phyloP scores from a whole-genome alignment of 2,888 invertebrate species.

The Troides oblongomaculatus region DNA sequence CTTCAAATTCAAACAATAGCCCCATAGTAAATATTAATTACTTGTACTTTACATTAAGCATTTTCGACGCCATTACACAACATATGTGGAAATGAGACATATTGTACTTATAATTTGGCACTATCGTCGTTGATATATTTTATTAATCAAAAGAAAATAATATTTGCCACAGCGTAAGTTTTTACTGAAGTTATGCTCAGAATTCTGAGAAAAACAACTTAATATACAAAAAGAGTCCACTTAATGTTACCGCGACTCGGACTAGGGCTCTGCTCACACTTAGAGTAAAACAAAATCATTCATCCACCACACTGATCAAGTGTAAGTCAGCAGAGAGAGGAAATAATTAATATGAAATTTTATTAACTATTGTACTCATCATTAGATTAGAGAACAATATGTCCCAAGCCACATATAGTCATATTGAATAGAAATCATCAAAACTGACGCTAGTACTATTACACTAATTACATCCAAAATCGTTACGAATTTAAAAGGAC shows the following conservation, averaged over 20 bases:
- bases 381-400: constrained; percentile 34
- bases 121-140: constrained; percentile 15
- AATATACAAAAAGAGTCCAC: no score
- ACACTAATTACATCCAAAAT: constrained; percentile 41
- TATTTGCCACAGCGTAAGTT: neutral
- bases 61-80: neutral
- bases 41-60: constrained; percentile 22
- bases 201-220: no score
- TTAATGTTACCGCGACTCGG: no score
- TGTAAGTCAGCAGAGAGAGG: neutral
- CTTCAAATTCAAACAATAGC: constrained; percentile 5
- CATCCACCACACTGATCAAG: no score
- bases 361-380: neutral
- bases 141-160: neutral
- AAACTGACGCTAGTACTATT: constrained; percentile 31
- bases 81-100: constrained; percentile 13
- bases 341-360: neutral
- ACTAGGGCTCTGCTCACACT: no score
- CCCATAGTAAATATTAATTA: constrained; percentile 13
- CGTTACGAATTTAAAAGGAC: constrained; percentile 55
- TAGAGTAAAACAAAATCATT: no score
- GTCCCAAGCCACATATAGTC: constrained; percentile 55
- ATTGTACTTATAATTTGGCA: constrained; percentile 9
- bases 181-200: no score
- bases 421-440: neutral